A percentile compares a stretch with the other conserved stretches of the same genome.
phyloP scores from a whole-genome alignment of 2,888 invertebrate species.

The Agriopis marginaria region DNA sequence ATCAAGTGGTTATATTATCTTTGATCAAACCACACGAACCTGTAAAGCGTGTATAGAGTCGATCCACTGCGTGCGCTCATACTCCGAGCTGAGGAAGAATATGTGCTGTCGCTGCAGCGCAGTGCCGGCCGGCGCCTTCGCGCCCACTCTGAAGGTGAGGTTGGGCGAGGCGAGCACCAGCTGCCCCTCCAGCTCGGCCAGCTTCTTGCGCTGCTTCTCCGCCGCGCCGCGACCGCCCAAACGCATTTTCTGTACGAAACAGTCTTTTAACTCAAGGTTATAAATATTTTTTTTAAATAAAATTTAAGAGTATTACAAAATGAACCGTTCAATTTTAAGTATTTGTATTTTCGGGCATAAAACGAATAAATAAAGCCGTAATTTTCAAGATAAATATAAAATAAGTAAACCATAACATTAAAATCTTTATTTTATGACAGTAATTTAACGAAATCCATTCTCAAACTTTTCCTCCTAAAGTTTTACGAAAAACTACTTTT shows the following conservation, averaged over 20 bases:
- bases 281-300: too few relatives aligned
- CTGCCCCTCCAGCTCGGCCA: slow-evolving; percentile 96
- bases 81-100: slow-evolving; percentile 97
- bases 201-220: slow-evolving; percentile 95
- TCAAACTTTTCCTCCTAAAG: too few relatives aligned
- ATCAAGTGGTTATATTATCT: too few relatives aligned
- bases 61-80: slow-evolving; percentile 97
- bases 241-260: slow-evolving; percentile 83
- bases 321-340: too few relatives aligned
- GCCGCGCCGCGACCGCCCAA: slow-evolving; percentile 87
- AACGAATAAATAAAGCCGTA: too few relatives aligned
- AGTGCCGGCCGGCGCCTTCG: slow-evolving; percentile 85
- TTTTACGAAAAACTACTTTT: too few relatives aligned
- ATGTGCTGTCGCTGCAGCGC: slow-evolving; percentile 89
- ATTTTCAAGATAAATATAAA: too few relatives aligned
- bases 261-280: neutral
- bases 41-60: slow-evolving; percentile 95
- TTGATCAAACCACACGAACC: slow-evolving; percentile 68
- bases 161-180: slow-evolving; percentile 96
- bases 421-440: too few relatives aligned
- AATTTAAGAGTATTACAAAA: too few relatives aligned
- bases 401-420: too few relatives aligned
- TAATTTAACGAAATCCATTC: too few relatives aligned
- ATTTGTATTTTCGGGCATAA: too few relatives aligned
- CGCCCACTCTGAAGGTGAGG: slow-evolving; percentile 93